Evolutionary conservation across 2,797 vertebrate genomes (phyloP), one percentile per base, ranked within the genome.

Genomic region (Sebastes melanostomus): DNA sequence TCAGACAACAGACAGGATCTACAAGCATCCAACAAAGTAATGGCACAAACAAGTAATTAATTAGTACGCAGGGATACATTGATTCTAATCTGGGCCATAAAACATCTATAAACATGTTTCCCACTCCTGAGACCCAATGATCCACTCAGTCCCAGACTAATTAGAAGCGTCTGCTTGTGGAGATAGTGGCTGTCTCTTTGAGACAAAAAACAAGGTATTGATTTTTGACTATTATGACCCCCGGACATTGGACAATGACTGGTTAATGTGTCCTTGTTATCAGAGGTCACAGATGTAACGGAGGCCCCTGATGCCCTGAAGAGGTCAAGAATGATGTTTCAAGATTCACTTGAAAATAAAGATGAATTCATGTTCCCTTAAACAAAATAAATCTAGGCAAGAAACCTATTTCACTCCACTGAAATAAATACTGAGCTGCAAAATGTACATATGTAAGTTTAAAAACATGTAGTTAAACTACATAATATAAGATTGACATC

Each of bases 181-280:
- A 90, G 87, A 91, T 85, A 89, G 83, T 24, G 34, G 52, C 46
- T 20, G 6, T 24, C 67, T 77, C 32, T 32, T 8, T 46, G 22
- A 89, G 34, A 76, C 65, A 82, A 88, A 86, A 79, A 86, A 72
- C 67, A 77, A 38, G 2, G 54, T 90, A 93, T 90, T 90, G 92
- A 91, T 91, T 91, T 92, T 78, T 65, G 59, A 52, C 60, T 61
- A 46, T 58, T 61, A 25, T 80, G 87, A 91, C 85, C 85, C 84
- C 67, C 18, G 0, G 72, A 72, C 46, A 75, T 72, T 77, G 83
- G 72, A 91, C 90, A 88, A 90, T 86, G 86, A 84, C 71, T 80
- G 66, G 75, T 85, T 86, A 86, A 86, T 81, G 77, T 77, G 80
- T 62, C 66, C 62, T 70, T 55, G 67, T 91, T 89, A 92, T 93